Base-by-base conservation (phyloP, 2,797 vertebrate genomes). In the Coreius guichenoti region DNA sequence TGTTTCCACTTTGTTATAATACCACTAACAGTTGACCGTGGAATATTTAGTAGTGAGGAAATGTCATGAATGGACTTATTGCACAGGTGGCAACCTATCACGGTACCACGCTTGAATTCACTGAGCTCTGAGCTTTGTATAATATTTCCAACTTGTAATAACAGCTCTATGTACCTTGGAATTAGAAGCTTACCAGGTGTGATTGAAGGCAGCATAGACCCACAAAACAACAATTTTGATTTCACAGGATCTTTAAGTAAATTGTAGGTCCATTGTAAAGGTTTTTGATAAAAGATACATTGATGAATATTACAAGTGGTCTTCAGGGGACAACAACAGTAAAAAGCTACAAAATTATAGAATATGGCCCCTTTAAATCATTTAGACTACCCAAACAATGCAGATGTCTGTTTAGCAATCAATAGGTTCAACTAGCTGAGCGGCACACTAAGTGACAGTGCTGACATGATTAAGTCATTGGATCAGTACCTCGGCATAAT, bases 401-500 rank as follows among this genome's bases (percentile, higher is more conserved):
- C 72, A 67, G 70, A 61, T 47, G 54, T 81, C 58, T 80, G 88
- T 78, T 80, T 49, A 23, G 79, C 69, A 81, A 86, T 86, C 88
- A 83, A 86, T 89, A 72, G 31, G 36, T 36, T 74, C 3, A 47
- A 81, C 82, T 63, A 74, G 84, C 65, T 49, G 9, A 26, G 56
- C 81, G 26, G 21, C 45, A 43, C n/a, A 29, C 73, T 78, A 63
- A 86, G 86, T 89, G 89, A 89, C 89, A 88, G 88, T 74, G 68
- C 76, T 89, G 90, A 85, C 87, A 88, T 90, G 87, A 91, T 89
- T 85, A 91, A 90, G 86, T 87, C 83, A 77, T 86, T 23, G 75
- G 88, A 87, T 90, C 89, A 74, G 83, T 84, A 89, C 87, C 88
- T 85, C 76, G 31, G 80, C 74, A 87, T 92, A 92, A 91, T 94